Percentiles rank a stretch among this genome's conserved stretches.
phyloP scores from a whole-genome alignment of 53 echinoderm and acorn worm species.

The Echinarachnius parma region DNA sequence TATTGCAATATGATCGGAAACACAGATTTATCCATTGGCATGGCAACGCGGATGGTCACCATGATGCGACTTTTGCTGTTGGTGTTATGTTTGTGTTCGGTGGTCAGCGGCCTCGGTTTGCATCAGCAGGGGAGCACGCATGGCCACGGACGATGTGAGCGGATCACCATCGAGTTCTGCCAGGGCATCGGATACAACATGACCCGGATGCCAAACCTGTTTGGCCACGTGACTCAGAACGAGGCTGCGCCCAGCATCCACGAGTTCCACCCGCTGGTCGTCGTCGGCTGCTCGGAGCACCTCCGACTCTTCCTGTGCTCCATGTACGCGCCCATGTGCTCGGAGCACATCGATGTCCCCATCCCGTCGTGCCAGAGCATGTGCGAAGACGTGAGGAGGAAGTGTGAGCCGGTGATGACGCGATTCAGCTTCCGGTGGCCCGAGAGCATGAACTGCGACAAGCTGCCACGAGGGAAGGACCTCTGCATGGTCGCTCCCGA shows the following conservation, averaged over 20 bases:
- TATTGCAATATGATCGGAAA: too few species aligned
- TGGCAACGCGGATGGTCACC: constrained; percentile 20
- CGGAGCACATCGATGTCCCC: constrained; percentile 79
- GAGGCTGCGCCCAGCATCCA: constrained; percentile 91
- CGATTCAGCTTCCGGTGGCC: constrained; percentile 90
- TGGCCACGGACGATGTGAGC: constrained; percentile 71
- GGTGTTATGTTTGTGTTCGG: neutral
- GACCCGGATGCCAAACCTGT: constrained; percentile 91
- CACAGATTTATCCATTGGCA: constrained; percentile 22
- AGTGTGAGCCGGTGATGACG: constrained; percentile 88
- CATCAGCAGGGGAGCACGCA: constrained; percentile 33
- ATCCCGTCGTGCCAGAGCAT: constrained; percentile 92
- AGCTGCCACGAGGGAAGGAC: constrained; percentile 65
- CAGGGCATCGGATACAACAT: constrained; percentile 93
- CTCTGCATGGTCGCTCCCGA: constrained; percentile 97
- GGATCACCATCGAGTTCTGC: constrained; percentile 94
- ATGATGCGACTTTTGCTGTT: neutral
- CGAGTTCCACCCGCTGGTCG: constrained; percentile 88
- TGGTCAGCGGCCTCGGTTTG: constrained; percentile 14
- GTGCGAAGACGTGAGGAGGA: constrained; percentile 83
- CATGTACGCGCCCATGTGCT: constrained; percentile 93
- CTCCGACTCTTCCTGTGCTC: constrained; percentile 87
- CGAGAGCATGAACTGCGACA: constrained; percentile 70
- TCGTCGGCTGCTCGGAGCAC: constrained; percentile 88
- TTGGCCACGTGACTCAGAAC: constrained; percentile 78